Base-by-base conservation (phyloP, 1,140 invertebrate genomes). In the Heliconius hewitsoni region DNA sequence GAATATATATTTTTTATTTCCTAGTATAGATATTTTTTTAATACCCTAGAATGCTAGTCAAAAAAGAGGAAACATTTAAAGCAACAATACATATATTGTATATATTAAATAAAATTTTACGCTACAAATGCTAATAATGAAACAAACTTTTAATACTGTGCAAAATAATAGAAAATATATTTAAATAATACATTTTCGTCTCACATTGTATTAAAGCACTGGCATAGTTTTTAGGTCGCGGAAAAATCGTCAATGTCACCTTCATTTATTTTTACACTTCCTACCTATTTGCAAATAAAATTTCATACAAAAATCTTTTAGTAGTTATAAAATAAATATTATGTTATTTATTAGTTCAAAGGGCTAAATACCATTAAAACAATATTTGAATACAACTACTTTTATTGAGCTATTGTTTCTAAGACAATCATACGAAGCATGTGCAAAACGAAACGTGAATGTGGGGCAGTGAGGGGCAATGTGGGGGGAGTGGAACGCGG, bases 401-500 rank as follows among this genome's bases (percentile, higher is more conserved):
- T 73, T 77, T 52, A 81, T 75, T 30, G 74, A 83, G 77, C 76
- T 82, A 81, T 76, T 78, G 50, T 78, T 76, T 77, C 75, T 77
- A 82, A 85, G 78, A 86, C 83, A 83, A 84, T 83, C 85, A 86
- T 85, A 83, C 79, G 66, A 81, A 88, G 80, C 86, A 87, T 91
- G 87, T 91, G 86, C 87, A 84, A 90, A 90, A 90, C 86, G 87
- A 88, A 90, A 89, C 86, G 88, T 86, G 90, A 94, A 93, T 94
- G 91, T 93, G 91, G 92, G 92, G 84, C 92, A 93, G 87, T 89
- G 88, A 89, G 89, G 89, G 89, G 88, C 85, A 85, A 82, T 84
- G 79, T 37, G 86, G 78, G 87, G 86, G 86, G 86, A 85, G 87
- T 81, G 87, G 86, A 83, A 89, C 81, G 85, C 85, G 81, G 85